Base-by-base conservation (phyloP, 2,888 invertebrate genomes). In the Diplolepis rosae region DNA sequence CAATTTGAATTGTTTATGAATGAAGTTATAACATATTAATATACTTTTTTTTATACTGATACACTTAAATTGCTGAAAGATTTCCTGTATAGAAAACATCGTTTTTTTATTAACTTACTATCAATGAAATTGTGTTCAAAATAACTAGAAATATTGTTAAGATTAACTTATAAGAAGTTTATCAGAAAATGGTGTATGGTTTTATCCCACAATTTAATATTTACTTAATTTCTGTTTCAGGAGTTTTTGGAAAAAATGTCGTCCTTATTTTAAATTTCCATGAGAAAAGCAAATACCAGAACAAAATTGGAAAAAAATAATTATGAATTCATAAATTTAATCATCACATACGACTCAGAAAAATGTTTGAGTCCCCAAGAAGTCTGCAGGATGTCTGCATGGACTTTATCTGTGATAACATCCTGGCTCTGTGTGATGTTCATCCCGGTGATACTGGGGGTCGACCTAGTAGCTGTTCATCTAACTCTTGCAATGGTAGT, bases 341-440 rank as follows among this genome's bases (percentile, higher is more conserved):
- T 27, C 24, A n/a, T 27, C 9, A 35, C 22, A 35, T 7, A 27
- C 13, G 48, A 71, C 65, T 52, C 9, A 66, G 70, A 42, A 80
- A 82, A 72, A 93, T 93, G 93, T 92, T 91, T 82, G 92, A 92
- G 84, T 92, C 91, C 74, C 93, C 93, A 48, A 89, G 89, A 82
- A 91, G 92, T 74, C 89, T 93, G 68, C 92, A 92, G 86, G 92
- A 92, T 78, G 89, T 91, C 79, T 93, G 93, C 85, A 89, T 93
- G 54, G 92, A 92, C 82, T 91, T 90, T 78, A 92, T 93, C 77
- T 92, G 92, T 85, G 92, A 92, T 77, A 92, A 93, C 84, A 89
- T 93, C 71, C 87, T 90, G 75, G 90, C 90, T 30, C 86, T 92
- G 15, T 92, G 92, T 77, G 89, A 90, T 67, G 82, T 88, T 66